These are phyloP conservation scores for Petrocephalus schoutedeni DNA, from an alignment of 2,797 vertebrate species.

Conservation along the genomic window DNA sequence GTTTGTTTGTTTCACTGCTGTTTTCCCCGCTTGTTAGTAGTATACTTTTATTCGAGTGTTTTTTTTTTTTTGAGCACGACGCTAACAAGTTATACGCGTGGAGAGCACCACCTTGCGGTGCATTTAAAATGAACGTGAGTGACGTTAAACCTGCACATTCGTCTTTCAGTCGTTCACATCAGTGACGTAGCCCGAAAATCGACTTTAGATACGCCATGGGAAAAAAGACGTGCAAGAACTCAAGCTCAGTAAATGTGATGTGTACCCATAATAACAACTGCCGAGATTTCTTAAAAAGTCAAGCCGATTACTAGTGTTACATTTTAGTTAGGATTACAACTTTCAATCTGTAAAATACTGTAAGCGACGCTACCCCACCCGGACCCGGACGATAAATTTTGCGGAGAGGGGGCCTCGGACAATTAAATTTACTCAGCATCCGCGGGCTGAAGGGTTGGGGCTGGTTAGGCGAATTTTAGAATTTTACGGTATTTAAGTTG, in stretches of 20 bases:
- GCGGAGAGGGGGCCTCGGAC: too few species aligned
- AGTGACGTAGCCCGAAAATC: background rate
- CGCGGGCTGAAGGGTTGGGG: too few species aligned
- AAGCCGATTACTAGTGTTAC: background rate
- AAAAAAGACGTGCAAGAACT: background rate
- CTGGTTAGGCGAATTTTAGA: too few species aligned
- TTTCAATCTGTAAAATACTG: background rate
- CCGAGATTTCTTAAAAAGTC: background rate
- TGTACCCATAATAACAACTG: background rate
- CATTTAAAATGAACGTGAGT: background rate
- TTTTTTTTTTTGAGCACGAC: constrained; percentile 16
- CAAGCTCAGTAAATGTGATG: background rate
- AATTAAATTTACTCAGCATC: too few species aligned
- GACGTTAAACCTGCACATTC: background rate
- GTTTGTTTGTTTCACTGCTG: constrained; percentile 21
- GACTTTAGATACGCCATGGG: too few species aligned
- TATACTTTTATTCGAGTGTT: constrained; percentile 21
- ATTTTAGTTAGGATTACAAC: too few species aligned
- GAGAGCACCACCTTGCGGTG: constrained; percentile 53
- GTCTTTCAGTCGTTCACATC: background rate
- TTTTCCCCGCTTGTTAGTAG: constrained; percentile 15
- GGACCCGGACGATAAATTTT: background rate
- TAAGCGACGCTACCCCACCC: background rate
- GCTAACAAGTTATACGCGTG: constrained; percentile 31
- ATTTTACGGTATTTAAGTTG: too few species aligned